Conservation (phyloP, 2,113 vertebrate species). For the Ceuthmochares aereus region DNA sequence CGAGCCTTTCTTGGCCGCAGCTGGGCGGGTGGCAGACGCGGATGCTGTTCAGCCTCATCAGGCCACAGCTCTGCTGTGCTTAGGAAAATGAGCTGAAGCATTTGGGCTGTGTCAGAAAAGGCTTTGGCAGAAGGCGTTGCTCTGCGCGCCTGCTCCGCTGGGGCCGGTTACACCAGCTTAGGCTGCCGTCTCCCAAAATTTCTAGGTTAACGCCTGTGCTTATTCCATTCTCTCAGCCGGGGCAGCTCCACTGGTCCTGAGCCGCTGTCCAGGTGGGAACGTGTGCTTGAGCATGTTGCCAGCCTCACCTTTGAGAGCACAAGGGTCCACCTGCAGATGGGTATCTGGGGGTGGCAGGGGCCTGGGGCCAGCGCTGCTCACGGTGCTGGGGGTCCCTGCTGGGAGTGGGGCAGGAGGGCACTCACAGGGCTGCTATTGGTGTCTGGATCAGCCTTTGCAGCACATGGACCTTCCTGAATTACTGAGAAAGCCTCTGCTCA, state of each 20-base stretch:
- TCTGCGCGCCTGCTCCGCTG: not conserved
- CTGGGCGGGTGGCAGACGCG: not conserved
- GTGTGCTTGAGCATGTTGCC: accelerated
- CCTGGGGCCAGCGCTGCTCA: not conserved
- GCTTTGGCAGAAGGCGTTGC: not conserved
- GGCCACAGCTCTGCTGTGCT: not conserved
- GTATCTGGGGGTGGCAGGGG: accelerated
- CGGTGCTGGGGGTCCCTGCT: not conserved
- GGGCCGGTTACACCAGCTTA: not conserved
- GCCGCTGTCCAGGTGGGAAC: not conserved
- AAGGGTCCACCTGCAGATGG: not conserved
- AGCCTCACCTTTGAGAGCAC: not conserved
- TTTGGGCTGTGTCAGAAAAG: not conserved
- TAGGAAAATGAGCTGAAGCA: not conserved
- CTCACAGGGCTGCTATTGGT: accelerated
- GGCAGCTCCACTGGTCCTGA: accelerated
- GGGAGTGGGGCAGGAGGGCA: accelerated
- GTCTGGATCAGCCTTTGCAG: not conserved
- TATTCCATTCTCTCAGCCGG: not conserved
- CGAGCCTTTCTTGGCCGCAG: not conserved
- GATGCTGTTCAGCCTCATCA: not conserved
- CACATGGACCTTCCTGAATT: not conserved
- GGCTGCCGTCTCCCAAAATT: not conserved
- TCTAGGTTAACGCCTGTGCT: not conserved
- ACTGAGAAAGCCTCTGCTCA: not conserved